Evolutionary conservation across 2,113 vertebrate genomes (phyloP).

Genomic region (Oenanthe oenanthe): DNA sequence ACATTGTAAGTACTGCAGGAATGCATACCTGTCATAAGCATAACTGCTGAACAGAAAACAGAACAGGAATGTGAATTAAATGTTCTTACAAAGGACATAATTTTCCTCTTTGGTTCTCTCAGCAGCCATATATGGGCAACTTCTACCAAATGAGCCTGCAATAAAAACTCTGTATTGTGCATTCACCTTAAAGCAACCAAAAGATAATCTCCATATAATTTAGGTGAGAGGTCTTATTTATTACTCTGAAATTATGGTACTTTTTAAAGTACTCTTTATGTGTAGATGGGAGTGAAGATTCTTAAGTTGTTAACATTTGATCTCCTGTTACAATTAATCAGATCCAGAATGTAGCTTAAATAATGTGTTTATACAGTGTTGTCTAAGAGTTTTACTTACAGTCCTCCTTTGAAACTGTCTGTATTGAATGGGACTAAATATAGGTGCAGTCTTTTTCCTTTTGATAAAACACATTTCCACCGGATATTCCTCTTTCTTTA

Average conservation of each 20-base stretch:
- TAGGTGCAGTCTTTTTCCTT: conserved; percentile 19
- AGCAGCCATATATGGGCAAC: conserved; percentile 67
- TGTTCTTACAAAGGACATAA: conserved; percentile 40
- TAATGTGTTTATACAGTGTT: conserved; percentile 42
- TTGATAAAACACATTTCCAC: conserved; percentile 59
- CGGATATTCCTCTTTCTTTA: conserved; percentile 36
- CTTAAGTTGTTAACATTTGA: conserved; percentile 73
- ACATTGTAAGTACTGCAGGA: conserved; percentile 27
- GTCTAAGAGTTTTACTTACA: conserved; percentile 33
- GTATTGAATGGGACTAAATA: conserved; percentile 19
- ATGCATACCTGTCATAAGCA: conserved; percentile 47
- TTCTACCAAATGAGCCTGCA: conserved; percentile 37
- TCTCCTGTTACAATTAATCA: conserved; percentile 71
- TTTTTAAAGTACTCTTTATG: conserved; percentile 45
- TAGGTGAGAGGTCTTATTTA: conserved; percentile 60
- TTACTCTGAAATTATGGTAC: conserved; percentile 53
- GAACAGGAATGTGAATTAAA: conserved; percentile 48
- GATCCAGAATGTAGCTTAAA: conserved; percentile 52
- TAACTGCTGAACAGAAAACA: conserved; percentile 66
- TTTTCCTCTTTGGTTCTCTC: conserved; percentile 33
- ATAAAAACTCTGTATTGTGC: conserved; percentile 26
- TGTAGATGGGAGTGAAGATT: conserved; percentile 48
- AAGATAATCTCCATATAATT: conserved; percentile 38
- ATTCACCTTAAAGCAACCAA: conserved; percentile 23
- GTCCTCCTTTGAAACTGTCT: conserved; percentile 2